Evolutionary conservation across 2,113 vertebrate species (phyloP), one percentile per base, ranked within the genome.

Genomic region (Mixornis gularis): DNA sequence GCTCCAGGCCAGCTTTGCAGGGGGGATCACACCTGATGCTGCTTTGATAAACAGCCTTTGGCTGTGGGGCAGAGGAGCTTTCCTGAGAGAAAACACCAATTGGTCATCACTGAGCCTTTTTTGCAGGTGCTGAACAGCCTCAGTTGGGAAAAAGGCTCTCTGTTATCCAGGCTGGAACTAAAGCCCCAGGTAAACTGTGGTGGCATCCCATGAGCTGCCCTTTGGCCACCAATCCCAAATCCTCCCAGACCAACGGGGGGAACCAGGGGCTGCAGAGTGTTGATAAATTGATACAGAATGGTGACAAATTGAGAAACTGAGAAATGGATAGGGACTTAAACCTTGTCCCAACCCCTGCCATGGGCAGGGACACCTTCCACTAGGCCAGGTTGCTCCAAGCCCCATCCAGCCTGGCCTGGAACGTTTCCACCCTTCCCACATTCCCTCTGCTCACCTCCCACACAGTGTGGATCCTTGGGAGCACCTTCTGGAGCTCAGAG

Each of bases 391-490:
- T 59, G 32, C 68, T 59, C 52, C 68, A 73, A 73, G 13, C 27
- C 27, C 46, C 1, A 0, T 34, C 53, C 69, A 68, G 3, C 29
- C 20, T 41, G 30, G n/a, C n/a, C 29, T 60, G 30, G 53, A 10
- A 12, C 0, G 0, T 12, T 30, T 14, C 46, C 46, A 46, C 27
- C 9, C 22, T 16, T 34, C 36, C 60, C 10, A 0, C 8, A 1
- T n/a, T 69, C 71, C 32, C 26, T 63, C 63, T 26, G 51, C 41
- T 76, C 17, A 0, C 27, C 4, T 11, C 2, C 22, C 3, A 0
- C 7, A 1, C 0, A 0, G 3, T 1, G 3, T 9, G 24, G 56
- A 46, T 40, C 44, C 58, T 41, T 3, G 3, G 62, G 19, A 74
- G 38, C 66, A n/a, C 4, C 53, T 72, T 44, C 77, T 29, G 38